A percentile compares a stretch with the other conserved stretches of the same genome.
Evolutionary conservation across 2,113 vertebrate genomes (phyloP).

Genomic region (Porphyrio hochstetteri): DNA sequence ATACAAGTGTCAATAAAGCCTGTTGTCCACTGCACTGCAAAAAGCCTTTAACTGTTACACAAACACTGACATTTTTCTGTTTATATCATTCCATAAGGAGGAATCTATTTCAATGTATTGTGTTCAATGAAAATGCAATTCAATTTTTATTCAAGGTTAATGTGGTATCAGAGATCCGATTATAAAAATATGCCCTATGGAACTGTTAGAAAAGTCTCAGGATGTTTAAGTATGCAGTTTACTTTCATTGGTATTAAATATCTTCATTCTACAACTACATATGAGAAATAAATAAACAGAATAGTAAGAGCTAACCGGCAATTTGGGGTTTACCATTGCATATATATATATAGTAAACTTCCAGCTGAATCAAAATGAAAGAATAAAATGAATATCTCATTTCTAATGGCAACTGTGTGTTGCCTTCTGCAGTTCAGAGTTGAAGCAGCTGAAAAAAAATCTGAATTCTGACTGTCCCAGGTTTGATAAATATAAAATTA

Average conservation of each 20-base stretch:
- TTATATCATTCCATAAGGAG: neutral
- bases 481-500: slow-evolving; percentile 8
- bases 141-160: slow-evolving; percentile 13
- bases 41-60: neutral
- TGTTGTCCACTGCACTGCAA: neutral
- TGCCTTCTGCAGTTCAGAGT: neutral
- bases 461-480: neutral
- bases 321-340: neutral
- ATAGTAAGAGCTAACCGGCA: neutral
- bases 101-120: neutral
- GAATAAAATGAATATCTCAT: neutral
- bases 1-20: neutral
- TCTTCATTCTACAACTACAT: neutral
- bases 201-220: neutral
- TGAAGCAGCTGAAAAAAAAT: neutral
- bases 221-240: neutral
- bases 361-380: neutral
- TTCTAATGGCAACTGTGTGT: neutral
- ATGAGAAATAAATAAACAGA: neutral
- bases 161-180: neutral
- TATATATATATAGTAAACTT: neutral
- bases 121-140: neutral
- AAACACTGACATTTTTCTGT: neutral
- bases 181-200: neutral
- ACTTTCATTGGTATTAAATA: neutral